Evolutionary conservation across 1,140 invertebrate genomes (phyloP).

Genomic region (Drosophila elegans): DNA sequence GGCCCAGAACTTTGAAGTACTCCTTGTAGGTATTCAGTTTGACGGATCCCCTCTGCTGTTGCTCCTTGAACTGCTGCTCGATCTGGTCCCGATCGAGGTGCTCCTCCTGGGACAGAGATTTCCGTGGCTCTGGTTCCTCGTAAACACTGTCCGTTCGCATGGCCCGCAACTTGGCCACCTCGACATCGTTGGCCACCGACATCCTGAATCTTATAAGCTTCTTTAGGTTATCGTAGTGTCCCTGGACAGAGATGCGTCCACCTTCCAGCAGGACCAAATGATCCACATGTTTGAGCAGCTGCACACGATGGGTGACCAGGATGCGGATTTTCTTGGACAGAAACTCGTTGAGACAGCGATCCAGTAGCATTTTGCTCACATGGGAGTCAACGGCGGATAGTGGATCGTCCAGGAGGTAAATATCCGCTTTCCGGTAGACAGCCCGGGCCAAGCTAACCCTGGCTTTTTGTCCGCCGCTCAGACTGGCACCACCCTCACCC

Average conservation of each 20-base stretch:
- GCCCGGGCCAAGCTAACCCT: constrained; percentile 88
- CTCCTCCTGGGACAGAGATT: constrained; percentile 49
- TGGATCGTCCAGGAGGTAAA: constrained; percentile 93
- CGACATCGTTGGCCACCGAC: constrained; percentile 72
- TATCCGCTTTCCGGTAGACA: constrained; percentile 86
- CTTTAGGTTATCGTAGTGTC: constrained; percentile 81
- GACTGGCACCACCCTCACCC: constrained; percentile 91
- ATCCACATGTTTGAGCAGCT: constrained; percentile 92
- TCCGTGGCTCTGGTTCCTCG: constrained; percentile 47
- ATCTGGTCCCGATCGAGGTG: constrained; percentile 54
- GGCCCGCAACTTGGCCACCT: constrained; percentile 51
- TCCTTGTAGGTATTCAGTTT: constrained; percentile 87
- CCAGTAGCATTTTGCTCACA: constrained; percentile 91
- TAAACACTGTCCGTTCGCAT: constrained; percentile 59
- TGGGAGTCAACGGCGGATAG: constrained; percentile 93
- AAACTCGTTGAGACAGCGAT: constrained; percentile 89
- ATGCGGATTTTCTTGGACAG: constrained; percentile 90
- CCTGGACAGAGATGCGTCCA: constrained; percentile 85
- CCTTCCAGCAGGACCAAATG: constrained; percentile 88
- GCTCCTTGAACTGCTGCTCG: constrained; percentile 81
- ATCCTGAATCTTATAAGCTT: constrained; percentile 64
- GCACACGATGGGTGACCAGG: constrained; percentile 95
- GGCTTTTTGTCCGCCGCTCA: constrained; percentile 92
- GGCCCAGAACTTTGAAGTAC: constrained; percentile 90
- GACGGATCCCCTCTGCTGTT: constrained; percentile 83